phyloP scores from a whole-genome alignment of 92 coral and sea anemone species.

The Epizoanthus stellaris region DNA sequence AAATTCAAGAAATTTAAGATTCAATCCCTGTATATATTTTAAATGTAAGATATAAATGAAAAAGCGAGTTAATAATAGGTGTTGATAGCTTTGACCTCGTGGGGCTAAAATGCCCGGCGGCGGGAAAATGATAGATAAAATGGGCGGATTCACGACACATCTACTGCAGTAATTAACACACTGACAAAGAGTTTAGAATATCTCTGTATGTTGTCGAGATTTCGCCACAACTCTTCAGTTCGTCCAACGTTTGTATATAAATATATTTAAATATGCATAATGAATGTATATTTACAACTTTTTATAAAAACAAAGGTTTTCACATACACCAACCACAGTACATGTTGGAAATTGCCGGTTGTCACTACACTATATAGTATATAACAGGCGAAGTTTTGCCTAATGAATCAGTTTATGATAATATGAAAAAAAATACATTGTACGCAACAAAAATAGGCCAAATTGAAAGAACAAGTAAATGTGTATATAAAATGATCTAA shows the following conservation, averaged over 20 bases:
- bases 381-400: too few relatives aligned
- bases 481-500: too few relatives aligned
- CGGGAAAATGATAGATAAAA: background rate
- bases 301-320: background rate
- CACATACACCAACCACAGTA: background rate
- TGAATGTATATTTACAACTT: background rate
- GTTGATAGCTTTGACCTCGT: background rate
- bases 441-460: too few relatives aligned
- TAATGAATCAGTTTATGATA: too few relatives aligned
- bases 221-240: background rate
- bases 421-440: too few relatives aligned
- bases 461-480: too few relatives aligned
- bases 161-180: background rate
- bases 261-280: background rate
- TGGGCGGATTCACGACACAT: background rate
- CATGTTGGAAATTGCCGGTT: background rate
- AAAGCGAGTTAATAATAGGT: background rate
- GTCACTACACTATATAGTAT: background rate
- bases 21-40: too few relatives aligned
- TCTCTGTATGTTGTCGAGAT: conserved; percentile 18
- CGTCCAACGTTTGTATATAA: background rate
- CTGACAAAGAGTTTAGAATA: background rate
- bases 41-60: background rate
- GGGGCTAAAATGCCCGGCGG: conserved; percentile 7
- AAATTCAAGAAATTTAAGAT: too few relatives aligned